Conservation (phyloP, 1,140 invertebrate species). For the Chelonus insularis region DNA sequence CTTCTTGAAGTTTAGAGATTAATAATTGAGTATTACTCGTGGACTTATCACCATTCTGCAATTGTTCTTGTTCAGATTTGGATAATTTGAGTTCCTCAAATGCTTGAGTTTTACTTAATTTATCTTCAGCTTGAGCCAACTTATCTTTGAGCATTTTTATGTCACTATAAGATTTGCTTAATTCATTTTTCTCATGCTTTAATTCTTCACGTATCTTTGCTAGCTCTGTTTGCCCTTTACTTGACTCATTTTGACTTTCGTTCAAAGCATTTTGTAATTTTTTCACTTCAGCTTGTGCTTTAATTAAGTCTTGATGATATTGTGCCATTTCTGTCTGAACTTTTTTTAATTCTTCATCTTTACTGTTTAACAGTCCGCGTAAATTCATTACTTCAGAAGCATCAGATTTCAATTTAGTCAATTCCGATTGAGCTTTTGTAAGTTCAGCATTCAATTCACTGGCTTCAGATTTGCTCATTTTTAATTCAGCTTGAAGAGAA, state of each 20-base stretch:
- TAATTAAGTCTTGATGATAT: constrained; percentile 11
- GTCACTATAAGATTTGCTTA: constrained; percentile 36
- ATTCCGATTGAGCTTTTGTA: constrained; percentile 41
- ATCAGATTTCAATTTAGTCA: constrained; percentile 44
- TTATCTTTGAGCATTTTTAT: neutral
- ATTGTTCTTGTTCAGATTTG: constrained; percentile 48
- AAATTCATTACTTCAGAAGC: constrained; percentile 39
- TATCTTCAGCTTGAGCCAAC: constrained; percentile 30
- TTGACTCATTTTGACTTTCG: constrained; percentile 36
- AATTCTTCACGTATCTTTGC: neutral
- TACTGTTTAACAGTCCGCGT: constrained; percentile 33
- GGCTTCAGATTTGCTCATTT: constrained; percentile 41
- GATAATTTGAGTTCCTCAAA: constrained; percentile 33
- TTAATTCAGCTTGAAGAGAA: constrained; percentile 48
- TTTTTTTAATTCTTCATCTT: constrained; percentile 42
- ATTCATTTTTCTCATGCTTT: constrained; percentile 33
- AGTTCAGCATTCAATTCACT: constrained; percentile 47
- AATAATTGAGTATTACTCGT: constrained; percentile 37
- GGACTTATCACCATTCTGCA: constrained; percentile 41
- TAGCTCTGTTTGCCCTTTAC: constrained; percentile 35
- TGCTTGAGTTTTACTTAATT: constrained; percentile 34
- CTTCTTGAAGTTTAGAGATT: constrained; percentile 54
- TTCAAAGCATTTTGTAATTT: constrained; percentile 37
- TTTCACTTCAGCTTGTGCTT: constrained; percentile 39
- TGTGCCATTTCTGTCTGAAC: constrained; percentile 31